Conservation (phyloP, 2,888 invertebrate species). For the Drosophila lacicola region DNA sequence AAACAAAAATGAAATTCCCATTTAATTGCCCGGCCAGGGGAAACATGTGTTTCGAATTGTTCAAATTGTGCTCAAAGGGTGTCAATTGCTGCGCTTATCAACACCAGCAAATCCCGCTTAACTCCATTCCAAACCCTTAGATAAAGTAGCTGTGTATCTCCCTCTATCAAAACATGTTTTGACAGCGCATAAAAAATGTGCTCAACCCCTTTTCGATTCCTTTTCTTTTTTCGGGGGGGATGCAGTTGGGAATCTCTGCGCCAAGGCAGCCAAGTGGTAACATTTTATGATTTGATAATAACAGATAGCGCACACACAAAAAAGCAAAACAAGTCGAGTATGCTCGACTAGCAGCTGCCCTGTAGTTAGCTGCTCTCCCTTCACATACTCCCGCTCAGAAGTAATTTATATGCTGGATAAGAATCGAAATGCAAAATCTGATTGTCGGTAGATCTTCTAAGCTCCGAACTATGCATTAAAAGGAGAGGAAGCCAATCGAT, state of each 20-base stretch:
- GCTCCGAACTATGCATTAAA: no score
- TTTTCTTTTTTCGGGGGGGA: slow-evolving; percentile 34
- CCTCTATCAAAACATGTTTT: slow-evolving; percentile 84
- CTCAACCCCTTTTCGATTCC: slow-evolving; percentile 50
- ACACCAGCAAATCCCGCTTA: slow-evolving; percentile 13
- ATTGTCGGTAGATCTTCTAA: no score
- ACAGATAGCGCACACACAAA: slow-evolving; percentile 65
- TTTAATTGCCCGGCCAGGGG: slow-evolving; percentile 69
- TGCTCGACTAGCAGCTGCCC: slow-evolving; percentile 7
- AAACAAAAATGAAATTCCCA: slow-evolving; percentile 61
- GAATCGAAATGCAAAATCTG: no score
- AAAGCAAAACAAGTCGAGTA: background rate
- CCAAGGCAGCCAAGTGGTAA: slow-evolving; percentile 78
- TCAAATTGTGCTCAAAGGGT: slow-evolving; percentile 58
- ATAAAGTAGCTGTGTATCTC: slow-evolving; percentile 31
- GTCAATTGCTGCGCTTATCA: slow-evolving; percentile 60
- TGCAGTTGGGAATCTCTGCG: slow-evolving; percentile 43
- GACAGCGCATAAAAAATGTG: slow-evolving; percentile 83
- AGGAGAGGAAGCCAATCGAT: background rate
- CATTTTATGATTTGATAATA: slow-evolving; percentile 85
- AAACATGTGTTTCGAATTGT: slow-evolving; percentile 79
- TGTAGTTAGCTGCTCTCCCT: background rate
- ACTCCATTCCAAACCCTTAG: slow-evolving; percentile 33
- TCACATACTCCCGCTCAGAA: no score
- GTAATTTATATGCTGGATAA: no score